Evolutionary conservation across 2,888 invertebrate species (phyloP), one percentile per base, ranked within the genome.

Genomic region (Ametastegia equiseti): DNA sequence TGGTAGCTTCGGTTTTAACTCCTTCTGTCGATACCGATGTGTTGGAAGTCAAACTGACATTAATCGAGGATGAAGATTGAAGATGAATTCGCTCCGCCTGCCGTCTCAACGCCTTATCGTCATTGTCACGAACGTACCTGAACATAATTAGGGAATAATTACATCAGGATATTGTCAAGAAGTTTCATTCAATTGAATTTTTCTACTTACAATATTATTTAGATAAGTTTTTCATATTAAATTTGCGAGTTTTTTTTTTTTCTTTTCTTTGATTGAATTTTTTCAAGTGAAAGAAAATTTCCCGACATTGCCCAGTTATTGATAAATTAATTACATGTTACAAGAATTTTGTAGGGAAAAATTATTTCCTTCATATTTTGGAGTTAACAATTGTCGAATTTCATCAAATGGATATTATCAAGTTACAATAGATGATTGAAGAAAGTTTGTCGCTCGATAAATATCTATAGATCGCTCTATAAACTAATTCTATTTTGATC

Each of bases 51-150:
- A 84, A 81, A 78, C 84, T 87, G 15, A 84, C 87, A 33, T 88
- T 85, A 19, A 90, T 75, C 9, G 85, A 80, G 23, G 85, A 87
- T 19, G 91, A 88, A n/a, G 90, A 84, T 83, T 91, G 90, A n/a
- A 91, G 84, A 82, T 92, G 92, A 83, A 96, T 94, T 86, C 95
- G 93, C 90, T 96, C 96, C 71, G 96, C 96, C 88, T 95, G 94
- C 84, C 94, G 94, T 86, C 95, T 94, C 86, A 96, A 92, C 79
- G 95, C 95, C 90, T 95, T 95, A 89, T 96, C 95, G 89, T 96
- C 96, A 87, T 96, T 95, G 90, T 95, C 95, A 81, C 96, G 94
- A 85, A 97, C 94, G 92, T 95, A 97, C 81, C 91, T 91, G 81
- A 57, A 69, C 73, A 73, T 69, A 78, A 78, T 78, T 78, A 75